Conservation (phyloP, 2,113 vertebrate species). For the Saguinus midas region DNA sequence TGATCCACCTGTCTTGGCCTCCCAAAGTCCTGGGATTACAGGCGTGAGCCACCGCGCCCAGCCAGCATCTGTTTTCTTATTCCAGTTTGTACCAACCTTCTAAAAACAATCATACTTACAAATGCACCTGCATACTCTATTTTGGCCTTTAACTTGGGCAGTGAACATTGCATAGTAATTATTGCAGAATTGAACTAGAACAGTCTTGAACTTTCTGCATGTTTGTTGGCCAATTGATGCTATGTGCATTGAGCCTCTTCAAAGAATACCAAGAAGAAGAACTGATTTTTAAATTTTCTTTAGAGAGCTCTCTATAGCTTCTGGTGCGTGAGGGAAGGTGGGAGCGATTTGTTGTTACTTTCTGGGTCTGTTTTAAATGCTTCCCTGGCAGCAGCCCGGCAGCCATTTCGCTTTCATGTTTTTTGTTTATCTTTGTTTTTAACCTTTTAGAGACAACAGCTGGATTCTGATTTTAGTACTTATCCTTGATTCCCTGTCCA, state of each 20-base stretch:
- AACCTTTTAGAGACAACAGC: constrained; percentile 59
- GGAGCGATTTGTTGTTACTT: neutral
- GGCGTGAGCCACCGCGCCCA: too few species aligned
- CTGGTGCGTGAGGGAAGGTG: constrained; percentile 2
- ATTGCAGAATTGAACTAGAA: constrained; percentile 35
- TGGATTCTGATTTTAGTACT: constrained; percentile 59
- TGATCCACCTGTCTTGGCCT: too few species aligned
- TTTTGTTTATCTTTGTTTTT: constrained; percentile 63
- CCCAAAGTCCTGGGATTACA: too few species aligned
- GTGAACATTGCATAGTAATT: constrained; percentile 30
- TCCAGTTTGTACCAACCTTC: constrained; percentile 13
- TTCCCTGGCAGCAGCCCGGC: constrained; percentile 1
- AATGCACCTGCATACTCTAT: neutral
- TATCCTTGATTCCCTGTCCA: constrained; percentile 57
- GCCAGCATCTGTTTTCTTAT: constrained; percentile 34
- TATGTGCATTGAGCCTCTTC: constrained; percentile 56
- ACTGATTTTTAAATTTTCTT: constrained; percentile 47
- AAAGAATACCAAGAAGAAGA: constrained; percentile 45
- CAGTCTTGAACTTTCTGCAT: constrained; percentile 37
- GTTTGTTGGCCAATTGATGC: neutral
- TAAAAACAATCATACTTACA: neutral
- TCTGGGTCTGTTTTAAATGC: constrained; percentile 52
- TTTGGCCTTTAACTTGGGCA: constrained; percentile 54
- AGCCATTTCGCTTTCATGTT: constrained; percentile 40
- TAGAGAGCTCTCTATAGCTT: constrained; percentile 12